Evolutionary conservation across 2,888 invertebrate species (phyloP), one percentile per base, ranked within the genome.

Genomic region (Drosophila yooni): DNA sequence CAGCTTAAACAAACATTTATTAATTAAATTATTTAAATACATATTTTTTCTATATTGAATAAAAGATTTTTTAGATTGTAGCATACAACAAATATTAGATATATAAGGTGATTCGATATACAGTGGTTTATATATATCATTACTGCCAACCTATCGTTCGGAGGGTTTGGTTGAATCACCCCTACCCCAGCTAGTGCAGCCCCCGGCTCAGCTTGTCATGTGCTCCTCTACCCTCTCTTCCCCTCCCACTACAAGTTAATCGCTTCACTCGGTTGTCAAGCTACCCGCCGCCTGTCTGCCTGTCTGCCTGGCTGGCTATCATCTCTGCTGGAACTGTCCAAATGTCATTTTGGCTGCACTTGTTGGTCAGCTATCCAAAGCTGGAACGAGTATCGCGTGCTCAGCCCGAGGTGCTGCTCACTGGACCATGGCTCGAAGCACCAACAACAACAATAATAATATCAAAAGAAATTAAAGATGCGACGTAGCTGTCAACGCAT

Each of bases 401-500:
- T 75, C 67, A 29, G 69, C 54, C 52, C 64, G 71, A 62, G 70
- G 61, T 62, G 67, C 62, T 82, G 85, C 53, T 71, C 87, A 90
- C 91, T 90, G 86, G 88, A 84, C 83, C 91, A 69, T 82, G 71
- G 64, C 66, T 51, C 65, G 58, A 79, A 68, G 83, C 81, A 83
- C 68, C 80, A 71, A 53, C 69, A 65, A 40, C 81, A 83, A 72
- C 76, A 81, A 75, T 67, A 77, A 74, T 76, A 71, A 80, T 70
- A 77, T 82, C 50, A 65, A 70, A 65, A 64, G 74, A 83, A 86
- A 84, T 84, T 86, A 84, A 87, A 86, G 89, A 86, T 88, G 89
- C 85, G 76, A 73, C 82, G 62, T 67, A 62, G 78, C 88, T 87
- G 88, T 87, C 88, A 88, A 70, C 90, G 73, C 65, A 75, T 74